Conservation (phyloP, 2,888 invertebrate genomes). For the Rotaria socialis region DNA sequence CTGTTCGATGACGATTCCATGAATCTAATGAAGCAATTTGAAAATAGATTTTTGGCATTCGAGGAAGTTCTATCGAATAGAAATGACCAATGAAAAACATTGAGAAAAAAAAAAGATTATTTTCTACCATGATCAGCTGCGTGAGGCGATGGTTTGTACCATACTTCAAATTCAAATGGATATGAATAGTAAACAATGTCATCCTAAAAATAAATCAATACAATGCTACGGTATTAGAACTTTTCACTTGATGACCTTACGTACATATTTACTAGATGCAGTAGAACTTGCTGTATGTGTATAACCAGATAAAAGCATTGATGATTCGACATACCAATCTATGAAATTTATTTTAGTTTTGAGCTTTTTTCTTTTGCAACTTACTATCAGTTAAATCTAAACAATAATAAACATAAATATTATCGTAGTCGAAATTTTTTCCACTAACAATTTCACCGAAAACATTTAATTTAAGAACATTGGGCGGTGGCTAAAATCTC, state of each 20-base stretch:
- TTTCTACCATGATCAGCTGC: conserved; percentile 18
- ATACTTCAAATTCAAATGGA: conserved; percentile 47
- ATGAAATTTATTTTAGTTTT: too few relatives aligned
- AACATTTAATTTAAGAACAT: conserved; percentile 64
- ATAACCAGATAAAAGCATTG: conserved; percentile 57
- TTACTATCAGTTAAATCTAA: conserved; percentile 68
- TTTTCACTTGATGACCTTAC: too few relatives aligned
- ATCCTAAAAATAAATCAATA: conserved; percentile 50
- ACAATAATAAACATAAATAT: conserved; percentile 69
- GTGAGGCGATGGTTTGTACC: conserved; percentile 5
- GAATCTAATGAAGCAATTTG: conserved; percentile 43
- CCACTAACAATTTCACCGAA: conserved; percentile 64
- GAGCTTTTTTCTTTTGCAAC: conserved; percentile 50
- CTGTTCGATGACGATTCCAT: conserved; percentile 43
- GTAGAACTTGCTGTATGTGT: conserved; percentile 56
- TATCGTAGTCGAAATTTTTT: conserved; percentile 67
- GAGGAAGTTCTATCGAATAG: conserved; percentile 13
- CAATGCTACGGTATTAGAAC: too few relatives aligned
- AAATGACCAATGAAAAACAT: background rate
- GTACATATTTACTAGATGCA: conserved; percentile 48
- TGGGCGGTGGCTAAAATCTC: conserved; percentile 62
- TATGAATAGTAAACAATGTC: conserved; percentile 51
- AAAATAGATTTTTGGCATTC: conserved; percentile 44
- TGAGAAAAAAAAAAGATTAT: too few relatives aligned
- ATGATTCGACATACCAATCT: conserved; percentile 54